A percentile compares a stretch with the other conserved stretches of the same genome.
These are phyloP conservation scores for Ploceus nigricollis DNA, from an alignment of 2,113 vertebrate species.

Conservation along the genomic window DNA sequence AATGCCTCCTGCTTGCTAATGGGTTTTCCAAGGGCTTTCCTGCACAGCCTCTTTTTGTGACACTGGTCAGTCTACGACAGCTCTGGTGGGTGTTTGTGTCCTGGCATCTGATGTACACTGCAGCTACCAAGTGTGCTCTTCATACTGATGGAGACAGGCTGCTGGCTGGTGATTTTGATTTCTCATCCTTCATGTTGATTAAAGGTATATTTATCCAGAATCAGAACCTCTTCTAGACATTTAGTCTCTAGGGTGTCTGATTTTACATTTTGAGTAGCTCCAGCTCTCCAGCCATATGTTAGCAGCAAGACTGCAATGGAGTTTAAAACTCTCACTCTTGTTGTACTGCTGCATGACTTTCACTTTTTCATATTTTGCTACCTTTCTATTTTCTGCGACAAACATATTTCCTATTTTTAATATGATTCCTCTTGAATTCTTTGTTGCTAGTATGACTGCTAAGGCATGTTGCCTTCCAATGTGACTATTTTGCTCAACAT, in stretches of 20 bases:
- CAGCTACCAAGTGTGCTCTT: neutral
- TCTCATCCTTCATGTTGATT: neutral
- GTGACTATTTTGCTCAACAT: neutral
- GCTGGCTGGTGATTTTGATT: neutral
- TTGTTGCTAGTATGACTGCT: neutral
- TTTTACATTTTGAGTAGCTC: neutral
- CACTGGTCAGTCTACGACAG: neutral
- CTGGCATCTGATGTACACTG: neutral
- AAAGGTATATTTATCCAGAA: neutral
- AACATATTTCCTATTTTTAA: neutral
- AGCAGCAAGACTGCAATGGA: neutral
- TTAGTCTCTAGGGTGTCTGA: neutral
- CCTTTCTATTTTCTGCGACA: neutral
- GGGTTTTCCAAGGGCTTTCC: neutral
- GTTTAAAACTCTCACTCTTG: neutral
- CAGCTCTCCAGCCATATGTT: conserved; percentile 9
- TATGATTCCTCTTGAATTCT: neutral
- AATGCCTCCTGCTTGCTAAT: neutral
- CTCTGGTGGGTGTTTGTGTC: neutral
- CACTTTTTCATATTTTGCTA: neutral
- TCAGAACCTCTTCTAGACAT: neutral
- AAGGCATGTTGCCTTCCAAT: neutral
- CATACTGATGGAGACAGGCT: neutral
- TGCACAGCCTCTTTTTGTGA: accelerated
- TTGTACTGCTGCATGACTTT: neutral